Evolutionary conservation across 2,888 invertebrate genomes (phyloP), one percentile per base, ranked within the genome.

Genomic region (Allygus modestus): DNA sequence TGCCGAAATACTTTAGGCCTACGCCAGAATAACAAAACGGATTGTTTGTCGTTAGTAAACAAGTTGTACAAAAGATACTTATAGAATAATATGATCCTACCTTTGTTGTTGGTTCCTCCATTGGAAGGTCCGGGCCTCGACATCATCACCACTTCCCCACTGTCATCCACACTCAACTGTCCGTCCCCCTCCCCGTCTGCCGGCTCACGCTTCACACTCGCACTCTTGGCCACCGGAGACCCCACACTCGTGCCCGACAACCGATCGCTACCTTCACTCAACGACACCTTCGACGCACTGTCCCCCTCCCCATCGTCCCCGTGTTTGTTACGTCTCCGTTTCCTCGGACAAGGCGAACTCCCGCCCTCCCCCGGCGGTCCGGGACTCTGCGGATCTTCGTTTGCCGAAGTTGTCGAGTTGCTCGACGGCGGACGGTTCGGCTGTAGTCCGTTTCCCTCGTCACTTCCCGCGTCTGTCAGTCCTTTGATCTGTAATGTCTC

Each of bases 401-500:
- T 28, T 17, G 65, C 82, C 41, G 82, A 75, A 33, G 54, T 41
- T 37, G 82, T 85, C 12, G 65, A 75, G 41, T 26, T 79, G 28
- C 79, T 75, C 17, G 82, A 69, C 1, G 69, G 61, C 5, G 85
- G 71, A 12, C 73, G 51, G 54, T 51, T 46, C 33, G 71, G 41
- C 28, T 79, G 71, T 15, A 82, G 23, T 26, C 65, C 83, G 43
- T 28, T 77, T 12, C 65, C 82, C 28, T 71, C 46, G 9, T 79
- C 71, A 41, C 77, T 54, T n/a, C 82, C 83, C 28, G 61, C 87
- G 46, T 97, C 97, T 51, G 97, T 96, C 88, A 97, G 93, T 87
- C 97, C 97, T 91, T 97, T 97, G 87, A 98, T 97, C 93, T 97
- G 97, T 89, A 97, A 92, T 82, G 97, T 96, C 92, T 97, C 97